These are phyloP conservation scores for Aphidius gifuensis DNA, from an alignment of 1,140 invertebrate species.

Conservation along the genomic window DNA sequence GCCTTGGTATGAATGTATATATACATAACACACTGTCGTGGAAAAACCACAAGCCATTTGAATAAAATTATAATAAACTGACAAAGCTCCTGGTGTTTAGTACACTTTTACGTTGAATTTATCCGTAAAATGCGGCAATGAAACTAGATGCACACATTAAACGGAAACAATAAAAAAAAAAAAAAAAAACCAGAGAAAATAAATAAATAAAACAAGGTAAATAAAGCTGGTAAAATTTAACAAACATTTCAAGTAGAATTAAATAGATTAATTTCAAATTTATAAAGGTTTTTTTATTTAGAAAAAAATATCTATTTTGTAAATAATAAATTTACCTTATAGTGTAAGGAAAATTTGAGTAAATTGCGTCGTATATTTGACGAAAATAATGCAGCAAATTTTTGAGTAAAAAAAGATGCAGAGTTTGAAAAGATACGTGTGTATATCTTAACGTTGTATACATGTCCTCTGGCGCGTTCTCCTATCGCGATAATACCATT, in stretches of 20 bases:
- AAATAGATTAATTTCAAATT: no score
- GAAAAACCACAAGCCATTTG: constrained; percentile 16
- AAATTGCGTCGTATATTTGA: constrained; percentile 11
- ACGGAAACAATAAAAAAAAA: neutral
- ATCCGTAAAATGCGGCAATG: neutral
- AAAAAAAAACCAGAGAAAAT: neutral
- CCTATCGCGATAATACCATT: constrained; percentile 48
- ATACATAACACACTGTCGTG: no score
- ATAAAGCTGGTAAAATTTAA: no score
- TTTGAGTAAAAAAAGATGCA: constrained; percentile 7
- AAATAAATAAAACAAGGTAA: no score
- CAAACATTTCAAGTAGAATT: no score
- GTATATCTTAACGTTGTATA: neutral
- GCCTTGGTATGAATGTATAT: no score
- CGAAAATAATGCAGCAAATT: neutral
- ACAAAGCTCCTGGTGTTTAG: constrained; percentile 25
- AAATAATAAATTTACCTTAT: no score
- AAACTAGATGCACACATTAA: no score
- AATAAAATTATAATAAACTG: constrained; percentile 34
- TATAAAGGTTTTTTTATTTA: no score
- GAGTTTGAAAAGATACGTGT: neutral
- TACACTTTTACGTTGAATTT: constrained; percentile 10
- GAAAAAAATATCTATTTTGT: no score
- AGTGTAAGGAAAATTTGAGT: no score
- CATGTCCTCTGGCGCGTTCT: constrained; percentile 19